These are phyloP conservation scores for Gallinago solitaria DNA, from an alignment of 2,797 vertebrate genomes.

Conservation along the genomic window DNA sequence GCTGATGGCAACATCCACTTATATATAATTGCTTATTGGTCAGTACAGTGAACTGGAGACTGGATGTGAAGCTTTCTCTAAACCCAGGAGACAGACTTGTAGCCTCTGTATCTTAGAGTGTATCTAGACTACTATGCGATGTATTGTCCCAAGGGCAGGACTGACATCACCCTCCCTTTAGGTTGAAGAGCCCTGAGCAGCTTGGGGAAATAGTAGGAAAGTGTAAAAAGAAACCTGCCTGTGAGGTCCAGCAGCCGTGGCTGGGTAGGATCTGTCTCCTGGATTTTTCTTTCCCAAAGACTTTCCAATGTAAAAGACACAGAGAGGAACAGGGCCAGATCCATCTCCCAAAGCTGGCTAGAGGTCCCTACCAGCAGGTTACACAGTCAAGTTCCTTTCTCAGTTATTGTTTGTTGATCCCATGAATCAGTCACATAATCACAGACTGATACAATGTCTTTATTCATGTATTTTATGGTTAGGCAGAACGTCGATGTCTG, in stretches of 20 bases:
- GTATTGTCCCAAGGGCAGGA: too few species aligned
- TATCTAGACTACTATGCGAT: not conserved
- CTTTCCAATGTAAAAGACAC: not conserved
- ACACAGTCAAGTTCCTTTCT: not conserved
- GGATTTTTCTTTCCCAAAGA: not conserved
- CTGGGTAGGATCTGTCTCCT: not conserved
- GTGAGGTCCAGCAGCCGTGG: not conserved
- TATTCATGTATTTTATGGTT: not conserved
- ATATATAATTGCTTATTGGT: not conserved
- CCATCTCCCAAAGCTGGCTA: not conserved
- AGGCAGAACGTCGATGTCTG: not conserved
- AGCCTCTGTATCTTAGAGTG: not conserved
- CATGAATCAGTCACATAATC: not conserved
- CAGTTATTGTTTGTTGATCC: not conserved
- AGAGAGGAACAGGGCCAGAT: not conserved
- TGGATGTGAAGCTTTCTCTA: not conserved
- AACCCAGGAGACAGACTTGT: not conserved
- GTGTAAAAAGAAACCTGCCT: not conserved
- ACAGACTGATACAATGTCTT: not conserved
- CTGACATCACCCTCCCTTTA: not conserved
- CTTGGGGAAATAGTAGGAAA: not conserved
- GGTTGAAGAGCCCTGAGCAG: not conserved
- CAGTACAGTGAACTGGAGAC: not conserved
- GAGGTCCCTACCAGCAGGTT: not conserved
- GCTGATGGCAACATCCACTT: not conserved